Percentiles rank a stretch among this genome's conserved stretches.
Conservation (phyloP, 1,140 invertebrate genomes). For the Drosophila tani region DNA sequence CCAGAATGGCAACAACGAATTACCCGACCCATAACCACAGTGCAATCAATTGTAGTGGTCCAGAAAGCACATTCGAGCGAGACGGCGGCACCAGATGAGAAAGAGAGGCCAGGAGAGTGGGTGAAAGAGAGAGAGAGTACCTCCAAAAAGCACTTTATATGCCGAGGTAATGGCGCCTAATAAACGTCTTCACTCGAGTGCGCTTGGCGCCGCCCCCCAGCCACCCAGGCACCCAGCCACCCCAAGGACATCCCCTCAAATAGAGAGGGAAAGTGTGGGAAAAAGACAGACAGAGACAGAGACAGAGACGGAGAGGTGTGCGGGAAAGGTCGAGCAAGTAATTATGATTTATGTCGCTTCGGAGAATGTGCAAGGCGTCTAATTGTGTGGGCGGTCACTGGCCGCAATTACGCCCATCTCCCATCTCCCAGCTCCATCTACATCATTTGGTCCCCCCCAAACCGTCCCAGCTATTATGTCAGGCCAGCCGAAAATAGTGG, state of each 20-base stretch:
- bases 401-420: constrained; percentile 66
- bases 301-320: constrained; percentile 1
- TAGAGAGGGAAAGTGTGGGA: not conserved
- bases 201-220: constrained; percentile 24
- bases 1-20: constrained; percentile 58
- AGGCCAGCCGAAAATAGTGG: constrained; percentile 65
- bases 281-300: not conserved
- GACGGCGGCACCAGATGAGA: not conserved
- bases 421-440: constrained; percentile 14
- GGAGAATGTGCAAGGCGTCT: constrained; percentile 71
- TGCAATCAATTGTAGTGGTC: constrained; percentile 77
- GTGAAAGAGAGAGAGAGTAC: constrained; percentile 20
- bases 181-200: constrained; percentile 78
- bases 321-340: constrained; percentile 55
- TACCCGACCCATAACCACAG: constrained; percentile 72
- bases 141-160: constrained; percentile 75
- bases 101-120: not conserved
- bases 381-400: constrained; percentile 66
- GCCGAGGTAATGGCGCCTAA: constrained; percentile 78
- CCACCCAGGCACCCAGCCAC: not conserved
- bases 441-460: not conserved
- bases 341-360: constrained; percentile 74
- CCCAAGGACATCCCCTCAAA: constrained; percentile 11
- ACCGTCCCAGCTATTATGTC: constrained; percentile 47
- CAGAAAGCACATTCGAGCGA: constrained; percentile 49